Conservation (phyloP, 2,888 invertebrate species). For the Drosophila recens region DNA sequence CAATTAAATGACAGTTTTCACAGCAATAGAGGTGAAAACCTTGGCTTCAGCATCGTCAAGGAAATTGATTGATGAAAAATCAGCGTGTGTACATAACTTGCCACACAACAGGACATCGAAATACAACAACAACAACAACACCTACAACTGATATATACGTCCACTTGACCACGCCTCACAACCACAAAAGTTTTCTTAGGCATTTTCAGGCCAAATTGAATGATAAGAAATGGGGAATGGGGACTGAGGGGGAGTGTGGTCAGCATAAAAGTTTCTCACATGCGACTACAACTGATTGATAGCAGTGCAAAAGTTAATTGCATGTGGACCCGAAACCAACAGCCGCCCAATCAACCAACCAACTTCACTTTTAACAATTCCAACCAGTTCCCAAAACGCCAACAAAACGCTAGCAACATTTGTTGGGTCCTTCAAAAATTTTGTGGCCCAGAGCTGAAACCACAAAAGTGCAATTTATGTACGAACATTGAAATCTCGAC, state of each 20-base stretch:
- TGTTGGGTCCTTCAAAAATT: slow-evolving; percentile 16
- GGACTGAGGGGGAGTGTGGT: slow-evolving; percentile 14
- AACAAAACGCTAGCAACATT: slow-evolving; percentile 1
- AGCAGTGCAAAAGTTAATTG: slow-evolving; percentile 75
- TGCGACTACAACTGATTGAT: slow-evolving; percentile 64
- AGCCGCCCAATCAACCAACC: not conserved
- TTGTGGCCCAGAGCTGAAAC: slow-evolving; percentile 26
- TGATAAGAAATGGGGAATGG: slow-evolving; percentile 50
- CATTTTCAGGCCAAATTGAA: slow-evolving; percentile 67
- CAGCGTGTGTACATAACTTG: slow-evolving; percentile 64
- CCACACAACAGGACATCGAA: slow-evolving; percentile 53
- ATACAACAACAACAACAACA: slow-evolving; percentile 14
- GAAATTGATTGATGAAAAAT: slow-evolving; percentile 73
- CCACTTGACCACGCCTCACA: slow-evolving; percentile 55
- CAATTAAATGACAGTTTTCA: slow-evolving; percentile 37
- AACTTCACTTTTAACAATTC: slow-evolving; percentile 1
- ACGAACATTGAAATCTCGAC: slow-evolving; percentile 52
- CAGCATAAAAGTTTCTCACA: slow-evolving; percentile 54
- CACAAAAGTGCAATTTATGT: slow-evolving; percentile 67
- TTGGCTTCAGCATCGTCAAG: slow-evolving; percentile 29
- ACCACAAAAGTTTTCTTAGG: slow-evolving; percentile 54
- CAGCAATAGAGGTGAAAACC: not conserved
- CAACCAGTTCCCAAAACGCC: not conserved
- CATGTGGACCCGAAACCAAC: slow-evolving; percentile 49
- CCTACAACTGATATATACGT: slow-evolving; percentile 18